phyloP scores from a whole-genome alignment of 1,140 invertebrate genomes.

The Rhagoletis pomonella region DNA sequence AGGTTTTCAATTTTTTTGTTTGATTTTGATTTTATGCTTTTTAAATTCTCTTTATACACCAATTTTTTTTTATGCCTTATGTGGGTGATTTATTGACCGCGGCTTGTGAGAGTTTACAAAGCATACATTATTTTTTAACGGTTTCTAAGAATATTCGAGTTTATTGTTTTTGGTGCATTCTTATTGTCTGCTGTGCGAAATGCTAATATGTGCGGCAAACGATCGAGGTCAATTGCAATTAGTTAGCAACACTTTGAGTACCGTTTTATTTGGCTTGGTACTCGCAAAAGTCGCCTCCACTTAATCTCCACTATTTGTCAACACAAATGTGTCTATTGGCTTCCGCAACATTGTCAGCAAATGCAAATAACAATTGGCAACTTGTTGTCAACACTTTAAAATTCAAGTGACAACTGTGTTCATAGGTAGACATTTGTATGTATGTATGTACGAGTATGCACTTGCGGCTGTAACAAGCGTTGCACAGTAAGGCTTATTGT shows the following conservation, averaged over 20 bases:
- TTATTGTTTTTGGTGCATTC: not conserved
- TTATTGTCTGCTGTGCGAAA: not conserved
- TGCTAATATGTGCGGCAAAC: not conserved
- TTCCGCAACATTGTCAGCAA: not conserved
- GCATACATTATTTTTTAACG: not conserved
- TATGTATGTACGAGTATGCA: not conserved
- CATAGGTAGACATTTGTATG: too few species aligned
- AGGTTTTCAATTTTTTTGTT: not conserved
- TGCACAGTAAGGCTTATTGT: not conserved
- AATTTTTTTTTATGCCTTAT: not conserved
- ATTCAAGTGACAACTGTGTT: slow-evolving; percentile 5
- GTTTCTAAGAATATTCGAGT: slow-evolving; percentile 1
- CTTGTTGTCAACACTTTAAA: slow-evolving; percentile 26
- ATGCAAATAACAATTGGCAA: slow-evolving; percentile 45
- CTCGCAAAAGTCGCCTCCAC: slow-evolving; percentile 1
- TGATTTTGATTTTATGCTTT: not conserved
- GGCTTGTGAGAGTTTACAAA: not conserved
- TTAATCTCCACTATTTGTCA: slow-evolving; percentile 18
- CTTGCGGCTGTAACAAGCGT: not conserved
- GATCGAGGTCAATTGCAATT: slow-evolving; percentile 36
- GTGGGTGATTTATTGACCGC: slow-evolving; percentile 19
- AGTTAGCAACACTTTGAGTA: slow-evolving; percentile 13
- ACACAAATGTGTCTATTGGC: slow-evolving; percentile 6
- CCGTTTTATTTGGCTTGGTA: slow-evolving; percentile 26
- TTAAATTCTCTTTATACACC: not conserved